Base-by-base conservation (phyloP, 92 coral and sea anemone genomes). In the Paragorgia papillata region DNA sequence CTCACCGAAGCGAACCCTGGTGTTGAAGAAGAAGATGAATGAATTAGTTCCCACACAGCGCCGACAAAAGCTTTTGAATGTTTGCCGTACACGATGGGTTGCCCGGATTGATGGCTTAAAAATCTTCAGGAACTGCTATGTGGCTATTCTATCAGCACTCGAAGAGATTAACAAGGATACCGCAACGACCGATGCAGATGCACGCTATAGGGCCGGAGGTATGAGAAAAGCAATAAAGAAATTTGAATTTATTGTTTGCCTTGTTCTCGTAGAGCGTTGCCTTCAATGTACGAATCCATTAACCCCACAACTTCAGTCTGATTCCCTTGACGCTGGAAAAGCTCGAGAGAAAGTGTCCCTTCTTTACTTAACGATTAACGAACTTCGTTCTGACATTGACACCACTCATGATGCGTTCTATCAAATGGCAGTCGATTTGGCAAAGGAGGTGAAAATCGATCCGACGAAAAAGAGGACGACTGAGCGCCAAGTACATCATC, bases 301-400 rank as follows among this genome's bases (percentile, higher is more conserved):
- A 34, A 80, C 78, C 10, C 60, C 22, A 10, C 84, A 80, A 57
- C 85, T 80, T 25, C 85, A 80, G 73, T 56, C 79, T 30, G 28
- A 57, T 69, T 69, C 85, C n/a, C 37, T 63, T 53, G 66, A 80
- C 40, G 78, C 84, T 21, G 84, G 76, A 7, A 74, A 57, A 31
- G 79, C 79, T 56, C 35, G 79, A 15, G 65, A 74, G 55, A 55
- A 55, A 56, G 79, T 74, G 26, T 55, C 79, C 55, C 49, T 27
- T 56, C 79, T 74, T 32, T 31, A 55, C 51, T 3, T 57, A 21
- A 74, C n/a, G 50, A 32, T 74, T 19, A 22, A 57, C 34, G 67
- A 74, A 22, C 49, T 74, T 25, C 83, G 48, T 18, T 37, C 59
- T 12, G 61, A 78, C 15, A 34, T 64, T 31, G 75, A 63, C 33